Conservation (phyloP, 2,888 invertebrate genomes). For the Rotaria magnacalcarata region DNA sequence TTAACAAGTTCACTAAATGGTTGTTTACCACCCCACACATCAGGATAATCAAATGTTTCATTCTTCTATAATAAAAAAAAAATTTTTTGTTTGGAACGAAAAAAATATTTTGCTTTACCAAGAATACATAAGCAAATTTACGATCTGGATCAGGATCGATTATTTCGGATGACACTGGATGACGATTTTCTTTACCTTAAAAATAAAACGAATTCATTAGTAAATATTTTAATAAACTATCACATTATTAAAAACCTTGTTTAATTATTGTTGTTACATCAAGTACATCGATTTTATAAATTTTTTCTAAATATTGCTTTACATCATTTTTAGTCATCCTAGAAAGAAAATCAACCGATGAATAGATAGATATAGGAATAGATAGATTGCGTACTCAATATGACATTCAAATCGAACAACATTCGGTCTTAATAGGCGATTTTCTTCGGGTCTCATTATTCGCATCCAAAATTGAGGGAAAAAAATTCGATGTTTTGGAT, state of each 20-base stretch:
- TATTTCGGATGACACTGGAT: neutral
- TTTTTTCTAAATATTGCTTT: constrained; percentile 86
- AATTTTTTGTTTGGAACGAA: no score
- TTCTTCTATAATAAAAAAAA: neutral
- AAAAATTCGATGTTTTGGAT: constrained; percentile 85
- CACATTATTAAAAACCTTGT: neutral
- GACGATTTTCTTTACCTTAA: constrained; percentile 1
- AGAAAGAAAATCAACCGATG: constrained; percentile 43
- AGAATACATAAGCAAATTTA: neutral
- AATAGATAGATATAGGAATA: neutral
- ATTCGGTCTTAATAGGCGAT: constrained; percentile 68
- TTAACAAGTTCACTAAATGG: neutral
- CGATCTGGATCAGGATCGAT: constrained; percentile 4
- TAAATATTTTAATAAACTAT: neutral
- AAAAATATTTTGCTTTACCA: neutral
- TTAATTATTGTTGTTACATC: constrained; percentile 62
- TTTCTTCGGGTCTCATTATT: constrained; percentile 68
- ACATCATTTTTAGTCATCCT: constrained; percentile 84
- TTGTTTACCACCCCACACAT: neutral
- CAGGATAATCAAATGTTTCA: neutral
- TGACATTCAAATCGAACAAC: constrained; percentile 81
- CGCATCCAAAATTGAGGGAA: constrained; percentile 97
- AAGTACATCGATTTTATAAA: constrained; percentile 78
- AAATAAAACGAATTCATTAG: neutral
- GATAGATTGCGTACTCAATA: constrained; percentile 65